Evolutionary conservation across 2,888 invertebrate species (phyloP).

Genomic region (Ophraella communa): DNA sequence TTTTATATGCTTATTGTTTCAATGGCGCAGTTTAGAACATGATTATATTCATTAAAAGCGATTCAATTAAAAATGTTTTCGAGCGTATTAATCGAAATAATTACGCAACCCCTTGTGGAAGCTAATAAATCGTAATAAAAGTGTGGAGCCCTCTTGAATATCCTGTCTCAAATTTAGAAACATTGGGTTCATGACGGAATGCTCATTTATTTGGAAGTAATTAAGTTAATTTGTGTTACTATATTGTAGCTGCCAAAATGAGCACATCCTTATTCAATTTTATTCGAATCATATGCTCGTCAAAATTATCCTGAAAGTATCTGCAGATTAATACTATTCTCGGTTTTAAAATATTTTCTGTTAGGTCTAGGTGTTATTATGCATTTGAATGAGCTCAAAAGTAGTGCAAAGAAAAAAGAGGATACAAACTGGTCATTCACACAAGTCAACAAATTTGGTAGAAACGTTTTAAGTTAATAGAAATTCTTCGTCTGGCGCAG

Average conservation of each 20-base stretch:
- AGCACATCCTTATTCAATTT: background rate
- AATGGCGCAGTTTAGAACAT: conserved; percentile 50
- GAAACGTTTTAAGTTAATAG: no score
- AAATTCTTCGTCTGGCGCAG: no score
- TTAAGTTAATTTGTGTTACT: conserved; percentile 20
- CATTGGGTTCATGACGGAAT: conserved; percentile 30
- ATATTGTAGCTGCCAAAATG: conserved; percentile 8
- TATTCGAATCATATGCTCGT: background rate
- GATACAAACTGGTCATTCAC: no score
- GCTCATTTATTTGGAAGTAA: conserved; percentile 27
- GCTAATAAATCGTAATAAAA: conserved; percentile 35
- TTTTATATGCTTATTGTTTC: conserved; percentile 51
- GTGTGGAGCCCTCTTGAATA: conserved; percentile 29
- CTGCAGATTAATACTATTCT: no score
- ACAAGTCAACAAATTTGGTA: no score
- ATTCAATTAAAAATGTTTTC: conserved; percentile 52
- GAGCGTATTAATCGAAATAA: conserved; percentile 41
- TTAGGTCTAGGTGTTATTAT: no score
- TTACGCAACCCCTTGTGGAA: conserved; percentile 35
- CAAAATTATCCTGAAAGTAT: background rate
- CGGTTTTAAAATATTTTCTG: no score
- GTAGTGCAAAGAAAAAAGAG: no score
- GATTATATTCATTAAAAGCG: conserved; percentile 50
- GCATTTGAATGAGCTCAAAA: no score
- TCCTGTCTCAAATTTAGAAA: conserved; percentile 18